Conservation (phyloP, 2,888 invertebrate species). For the Cephus runcator region DNA sequence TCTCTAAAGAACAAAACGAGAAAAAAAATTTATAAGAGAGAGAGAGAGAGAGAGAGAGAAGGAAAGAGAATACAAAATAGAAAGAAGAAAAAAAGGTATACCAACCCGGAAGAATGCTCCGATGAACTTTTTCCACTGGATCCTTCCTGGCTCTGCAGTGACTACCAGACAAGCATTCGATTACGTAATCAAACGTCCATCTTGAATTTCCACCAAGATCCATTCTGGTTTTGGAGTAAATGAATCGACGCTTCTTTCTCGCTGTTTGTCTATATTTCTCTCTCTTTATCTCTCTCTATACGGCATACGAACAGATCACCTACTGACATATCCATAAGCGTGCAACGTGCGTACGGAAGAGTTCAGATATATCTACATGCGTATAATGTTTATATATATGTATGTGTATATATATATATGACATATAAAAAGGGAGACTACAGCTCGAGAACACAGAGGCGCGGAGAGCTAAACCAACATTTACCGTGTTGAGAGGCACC, state of each 20-base stretch:
- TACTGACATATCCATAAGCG: too few relatives aligned
- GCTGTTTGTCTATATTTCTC: neutral
- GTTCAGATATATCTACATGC: too few relatives aligned
- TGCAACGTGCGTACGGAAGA: too few relatives aligned
- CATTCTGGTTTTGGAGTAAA: neutral
- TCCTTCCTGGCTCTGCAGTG: too few relatives aligned
- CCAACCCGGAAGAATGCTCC: too few relatives aligned
- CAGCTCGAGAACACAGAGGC: slow-evolving; percentile 14
- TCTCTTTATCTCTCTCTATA: neutral
- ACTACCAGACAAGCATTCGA: neutral
- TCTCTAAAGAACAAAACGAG: too few relatives aligned
- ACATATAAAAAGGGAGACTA: slow-evolving; percentile 1
- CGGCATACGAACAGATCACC: neutral
- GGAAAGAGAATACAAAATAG: too few relatives aligned
- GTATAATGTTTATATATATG: neutral
- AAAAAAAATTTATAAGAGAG: too few relatives aligned
- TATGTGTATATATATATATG: neutral
- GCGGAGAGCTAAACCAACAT: slow-evolving; percentile 21
- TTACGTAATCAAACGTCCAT: neutral
- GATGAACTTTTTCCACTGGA: too few relatives aligned
- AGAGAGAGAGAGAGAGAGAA: too few relatives aligned
- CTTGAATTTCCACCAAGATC: neutral
- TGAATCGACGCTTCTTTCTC: neutral
- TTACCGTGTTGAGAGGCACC: slow-evolving; percentile 19
- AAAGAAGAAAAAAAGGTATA: too few relatives aligned